A percentile compares a stretch with the other conserved stretches of the same genome.
These are phyloP conservation scores for Eupithecia dodoneata DNA, from an alignment of 2,888 invertebrate species.

Conservation along the genomic window DNA sequence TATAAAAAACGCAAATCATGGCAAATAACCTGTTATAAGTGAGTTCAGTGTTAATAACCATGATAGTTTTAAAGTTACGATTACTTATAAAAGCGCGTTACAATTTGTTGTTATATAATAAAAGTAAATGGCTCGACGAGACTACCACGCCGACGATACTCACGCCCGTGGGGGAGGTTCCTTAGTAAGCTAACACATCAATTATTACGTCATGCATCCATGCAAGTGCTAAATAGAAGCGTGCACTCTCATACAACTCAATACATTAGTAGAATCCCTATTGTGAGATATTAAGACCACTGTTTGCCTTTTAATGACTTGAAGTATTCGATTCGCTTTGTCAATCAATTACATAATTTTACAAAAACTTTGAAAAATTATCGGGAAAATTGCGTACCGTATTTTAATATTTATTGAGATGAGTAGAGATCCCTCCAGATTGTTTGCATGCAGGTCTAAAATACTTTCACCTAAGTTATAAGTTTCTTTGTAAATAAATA, in stretches of 20 bases:
- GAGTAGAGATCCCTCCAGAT: no score
- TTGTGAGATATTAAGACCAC: not conserved
- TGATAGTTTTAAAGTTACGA: no score
- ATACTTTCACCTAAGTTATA: not conserved
- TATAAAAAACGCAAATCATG: not conserved
- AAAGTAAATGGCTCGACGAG: not conserved
- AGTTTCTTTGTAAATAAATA: not conserved
- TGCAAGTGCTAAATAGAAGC: constrained; percentile 9
- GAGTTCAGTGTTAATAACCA: no score
- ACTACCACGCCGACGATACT: not conserved
- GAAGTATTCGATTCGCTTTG: not conserved
- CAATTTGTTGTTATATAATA: not conserved
- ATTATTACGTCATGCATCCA: constrained; percentile 2
- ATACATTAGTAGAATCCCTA: not conserved
- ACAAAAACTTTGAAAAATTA: not conserved
- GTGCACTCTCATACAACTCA: not conserved
- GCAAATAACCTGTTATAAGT: not conserved
- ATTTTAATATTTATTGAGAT: no score
- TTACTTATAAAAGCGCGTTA: no score
- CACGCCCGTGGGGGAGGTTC: not conserved
- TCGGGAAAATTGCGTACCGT: not conserved
- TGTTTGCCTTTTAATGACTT: not conserved
- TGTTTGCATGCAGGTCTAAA: no score
- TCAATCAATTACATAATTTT: not conserved
- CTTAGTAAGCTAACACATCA: not conserved